Percentiles rank a stretch among this genome's conserved stretches.
Conservation (phyloP, 1,140 invertebrate species). For the Neoseiulus cucumeris region DNA sequence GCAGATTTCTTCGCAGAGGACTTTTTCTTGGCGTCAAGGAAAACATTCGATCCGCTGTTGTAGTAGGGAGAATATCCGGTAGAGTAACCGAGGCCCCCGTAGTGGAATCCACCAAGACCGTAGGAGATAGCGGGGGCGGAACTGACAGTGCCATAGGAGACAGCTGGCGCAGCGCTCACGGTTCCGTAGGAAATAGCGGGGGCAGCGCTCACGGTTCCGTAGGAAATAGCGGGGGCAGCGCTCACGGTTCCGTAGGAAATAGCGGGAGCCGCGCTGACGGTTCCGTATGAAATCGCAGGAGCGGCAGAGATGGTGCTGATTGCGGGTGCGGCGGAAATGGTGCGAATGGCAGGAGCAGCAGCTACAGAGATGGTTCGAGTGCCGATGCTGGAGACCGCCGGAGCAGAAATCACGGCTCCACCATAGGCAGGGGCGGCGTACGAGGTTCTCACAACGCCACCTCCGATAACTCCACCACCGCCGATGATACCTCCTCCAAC, state of each 20-base stretch:
- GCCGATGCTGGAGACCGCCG: neutral
- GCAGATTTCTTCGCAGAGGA: slow-evolving; percentile 7
- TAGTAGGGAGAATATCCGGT: neutral
- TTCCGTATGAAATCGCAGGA: neutral
- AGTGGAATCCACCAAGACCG: neutral
- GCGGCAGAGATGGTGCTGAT: neutral
- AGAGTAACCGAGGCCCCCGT: neutral
- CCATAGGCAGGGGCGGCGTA: neutral
- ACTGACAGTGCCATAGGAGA: neutral
- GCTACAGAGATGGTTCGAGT: neutral
- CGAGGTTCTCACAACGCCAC: neutral
- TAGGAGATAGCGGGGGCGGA: neutral
- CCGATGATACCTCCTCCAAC: neutral
- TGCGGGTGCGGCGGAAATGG: neutral
- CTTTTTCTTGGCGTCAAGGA: slow-evolving; percentile 4
- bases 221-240: neutral
- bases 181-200: neutral
- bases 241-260: neutral
- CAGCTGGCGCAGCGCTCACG: neutral
- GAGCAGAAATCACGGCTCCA: neutral
- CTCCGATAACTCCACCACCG: neutral
- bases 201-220: neutral
- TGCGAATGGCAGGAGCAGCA: neutral
- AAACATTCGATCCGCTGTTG: neutral
- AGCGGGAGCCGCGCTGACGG: neutral